Percentiles rank a stretch among this genome's conserved stretches.
These are phyloP conservation scores for Ptilodon capucinus DNA, from an alignment of 2,888 invertebrate genomes.

Conservation along the genomic window DNA sequence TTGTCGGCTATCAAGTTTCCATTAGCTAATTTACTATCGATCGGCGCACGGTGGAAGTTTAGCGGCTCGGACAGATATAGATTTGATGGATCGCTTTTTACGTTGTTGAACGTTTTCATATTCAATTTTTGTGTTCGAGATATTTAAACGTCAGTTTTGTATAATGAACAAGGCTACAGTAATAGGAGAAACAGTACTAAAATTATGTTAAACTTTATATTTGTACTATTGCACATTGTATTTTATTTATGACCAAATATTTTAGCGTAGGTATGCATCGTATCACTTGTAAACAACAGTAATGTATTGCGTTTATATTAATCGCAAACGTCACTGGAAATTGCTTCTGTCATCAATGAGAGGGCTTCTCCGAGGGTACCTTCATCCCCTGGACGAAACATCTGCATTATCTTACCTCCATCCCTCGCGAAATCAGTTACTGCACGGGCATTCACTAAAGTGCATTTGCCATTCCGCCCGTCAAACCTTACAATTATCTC, in stretches of 20 bases:
- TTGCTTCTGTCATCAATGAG: conserved; percentile 72
- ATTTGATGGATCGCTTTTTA: conserved; percentile 78
- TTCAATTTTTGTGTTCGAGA: conserved; percentile 64
- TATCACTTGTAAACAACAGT: conserved; percentile 16
- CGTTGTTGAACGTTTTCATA: conserved; percentile 61
- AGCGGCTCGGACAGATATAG: conserved; percentile 48
- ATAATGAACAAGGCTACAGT: no score
- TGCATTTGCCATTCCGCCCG: conserved; percentile 72
- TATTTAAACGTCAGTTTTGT: conserved; percentile 22
- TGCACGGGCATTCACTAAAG: conserved; percentile 74
- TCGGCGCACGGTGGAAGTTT: conserved; percentile 61
- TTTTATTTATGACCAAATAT: no score
- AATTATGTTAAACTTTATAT: no score
- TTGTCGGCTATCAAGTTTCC: conserved; percentile 80
- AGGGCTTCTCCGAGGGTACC: conserved; percentile 43
- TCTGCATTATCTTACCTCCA: conserved; percentile 80
- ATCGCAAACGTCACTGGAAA: conserved; percentile 69
- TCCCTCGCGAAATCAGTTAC: conserved; percentile 70
- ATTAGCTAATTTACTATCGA: conserved; percentile 81
- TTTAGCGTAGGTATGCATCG: not conserved
- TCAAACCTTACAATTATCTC: conserved; percentile 68
- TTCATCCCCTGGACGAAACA: conserved; percentile 55
- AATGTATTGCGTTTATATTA: conserved; percentile 68
- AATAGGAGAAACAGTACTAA: no score
- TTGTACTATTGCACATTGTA: no score